Evolutionary conservation across 2,113 vertebrate genomes (phyloP), one percentile per base, ranked within the genome.

Genomic region (Actinemys pallida): DNA sequence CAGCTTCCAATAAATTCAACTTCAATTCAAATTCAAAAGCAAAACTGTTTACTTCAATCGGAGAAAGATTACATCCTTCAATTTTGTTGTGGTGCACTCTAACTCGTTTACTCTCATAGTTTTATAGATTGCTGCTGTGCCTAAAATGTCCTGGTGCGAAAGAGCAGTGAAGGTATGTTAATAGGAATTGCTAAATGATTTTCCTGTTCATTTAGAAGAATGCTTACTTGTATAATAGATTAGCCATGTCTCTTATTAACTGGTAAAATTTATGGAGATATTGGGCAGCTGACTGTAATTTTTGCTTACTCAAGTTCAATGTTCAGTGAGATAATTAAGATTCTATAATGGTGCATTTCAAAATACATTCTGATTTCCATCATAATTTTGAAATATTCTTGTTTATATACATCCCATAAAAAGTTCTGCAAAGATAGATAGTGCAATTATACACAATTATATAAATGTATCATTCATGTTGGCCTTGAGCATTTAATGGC

Each of bases 401-500:
- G 80, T 95, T 98, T 95, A 93, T 22, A 4, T 49, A 93, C 39
- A 80, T 86, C 87, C 87, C 90, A 95, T 91, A 94, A 95, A 97
- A 96, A 94, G 83, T 96, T 96, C 89, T 93, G 85, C 59, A 90
- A 95, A 95, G 95, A 98, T 2, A 90, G 86, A 97, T 53, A 83
- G 93, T 65, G 76, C 56, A 97, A 93, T 97, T 96, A 97, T 22
- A 92, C 31, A 84, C 83, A 97, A 97, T 98, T 98, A 97, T 89
- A 96, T 90, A 97, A 95, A 94, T 87, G 62, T 83, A 95, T 95
- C 24, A 83, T 88, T 92, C 95, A 97, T 88, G 94, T 90, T 45
- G 27, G 89, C 92, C 92, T 96, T 97, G 89, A 92, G 69, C 95
- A 97, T 94, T 97, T 97, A 98, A 98, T 96, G 90, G 92, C 57